Evolutionary conservation across 2,888 invertebrate genomes (phyloP).

Genomic region (Malthinus seriepunctatus): DNA sequence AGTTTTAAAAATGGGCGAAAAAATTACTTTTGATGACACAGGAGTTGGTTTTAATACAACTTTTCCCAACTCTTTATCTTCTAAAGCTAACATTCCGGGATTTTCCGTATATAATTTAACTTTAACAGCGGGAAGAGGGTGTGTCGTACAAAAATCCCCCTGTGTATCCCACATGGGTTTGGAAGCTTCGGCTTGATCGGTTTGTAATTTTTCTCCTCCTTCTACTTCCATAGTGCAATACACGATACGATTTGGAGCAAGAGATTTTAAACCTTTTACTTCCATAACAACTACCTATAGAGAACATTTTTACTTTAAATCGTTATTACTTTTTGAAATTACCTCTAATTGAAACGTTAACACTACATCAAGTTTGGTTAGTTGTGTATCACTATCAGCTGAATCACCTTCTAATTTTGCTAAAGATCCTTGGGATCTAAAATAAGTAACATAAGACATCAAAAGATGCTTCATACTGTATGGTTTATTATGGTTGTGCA

Average conservation of each 20-base stretch:
- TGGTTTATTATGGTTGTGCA: slow-evolving; percentile 59
- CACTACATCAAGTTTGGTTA: slow-evolving; percentile 98
- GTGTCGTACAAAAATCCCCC: slow-evolving; percentile 98
- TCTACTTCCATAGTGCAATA: slow-evolving; percentile 99
- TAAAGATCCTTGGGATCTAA: slow-evolving; percentile 88
- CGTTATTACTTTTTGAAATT: too few relatives aligned
- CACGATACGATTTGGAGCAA: slow-evolving; percentile 96
- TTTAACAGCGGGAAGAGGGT: slow-evolving; percentile 96
- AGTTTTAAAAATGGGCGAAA: not conserved
- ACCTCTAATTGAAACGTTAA: slow-evolving; percentile 96
- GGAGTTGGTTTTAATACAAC: slow-evolving; percentile 87
- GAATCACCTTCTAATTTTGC: slow-evolving; percentile 93
- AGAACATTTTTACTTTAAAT: too few relatives aligned
- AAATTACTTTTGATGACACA: slow-evolving; percentile 76
- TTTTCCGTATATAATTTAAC: slow-evolving; percentile 98
- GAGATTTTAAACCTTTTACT: slow-evolving; percentile 95
- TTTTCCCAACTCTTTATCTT: slow-evolving; percentile 98
- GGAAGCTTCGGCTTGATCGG: slow-evolving; percentile 98
- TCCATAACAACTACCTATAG: slow-evolving; percentile 97
- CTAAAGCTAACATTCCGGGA: slow-evolving; percentile 95
- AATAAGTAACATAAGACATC: slow-evolving; percentile 58
- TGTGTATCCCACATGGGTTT: slow-evolving; percentile 99
- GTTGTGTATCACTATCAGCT: slow-evolving; percentile 92
- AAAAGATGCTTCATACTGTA: slow-evolving; percentile 57
- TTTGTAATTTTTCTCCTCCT: slow-evolving; percentile 97